Base-by-base conservation (phyloP, 2,888 invertebrate species). In the Brenthis ino region DNA sequence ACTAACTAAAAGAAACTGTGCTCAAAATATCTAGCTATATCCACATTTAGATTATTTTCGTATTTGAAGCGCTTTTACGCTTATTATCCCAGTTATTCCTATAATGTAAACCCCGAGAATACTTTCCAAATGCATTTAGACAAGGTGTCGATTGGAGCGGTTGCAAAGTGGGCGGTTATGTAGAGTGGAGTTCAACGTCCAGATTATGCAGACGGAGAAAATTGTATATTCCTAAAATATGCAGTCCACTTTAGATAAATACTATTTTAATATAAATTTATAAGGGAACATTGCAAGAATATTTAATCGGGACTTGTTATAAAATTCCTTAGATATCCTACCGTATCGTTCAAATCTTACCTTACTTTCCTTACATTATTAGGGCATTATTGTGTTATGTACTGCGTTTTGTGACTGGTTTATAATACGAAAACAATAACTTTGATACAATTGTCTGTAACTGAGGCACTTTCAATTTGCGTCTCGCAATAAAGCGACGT, bases 351-450 rank as follows among this genome's bases (percentile, higher is more conserved):
- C 20, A 12, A 20, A 48, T 11, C 12, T 48, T 43, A 43, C 28
- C 43, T 37, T 14, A 47, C 12, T 47, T 64, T 51, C 24, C 55
- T 47, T 37, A 28, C 20, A 16, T 57, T 53, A 28, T 28, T 54
- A 14, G 12, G 12, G 14, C 14, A 8, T 64, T 57, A 51, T 57
- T 43, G 11, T 54, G 16, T 61, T 68, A 56, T 57, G 16, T 50
- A 37, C 43, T 57, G 67, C 14, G 43, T 54, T 60, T 48, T 74
- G 74, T 67, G 68, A 79, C 82, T 72, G 77, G 77, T 74, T 85
- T 86, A 85, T 88, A 88, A 90, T 89, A 85, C 87, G 79, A 80
- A 87, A 87, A 85, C 89, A 86, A 91, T 91, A 91, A 87, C 82
- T 79, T 76, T 71, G 78, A 76, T 75, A 77, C 85, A 87, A 86